Base-by-base conservation (phyloP, 1,140 invertebrate genomes). In the Pteromalus puparum region DNA sequence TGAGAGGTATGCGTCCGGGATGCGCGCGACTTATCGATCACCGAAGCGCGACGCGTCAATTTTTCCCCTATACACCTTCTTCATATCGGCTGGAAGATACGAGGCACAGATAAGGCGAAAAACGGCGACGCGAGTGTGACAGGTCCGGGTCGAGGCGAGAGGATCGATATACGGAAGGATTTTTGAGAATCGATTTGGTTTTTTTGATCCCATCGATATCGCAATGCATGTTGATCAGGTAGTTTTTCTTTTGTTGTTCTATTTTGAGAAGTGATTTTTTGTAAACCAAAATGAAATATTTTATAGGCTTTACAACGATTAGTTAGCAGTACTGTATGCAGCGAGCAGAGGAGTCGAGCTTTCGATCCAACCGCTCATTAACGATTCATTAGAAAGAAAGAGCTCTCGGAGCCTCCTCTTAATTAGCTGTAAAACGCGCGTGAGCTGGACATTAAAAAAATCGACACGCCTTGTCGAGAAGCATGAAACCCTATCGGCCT, bases 21-120 rank as follows among this genome's bases (percentile, higher is more conserved):
- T 34, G 46, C 46, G 21, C 34, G 34, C 65, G 4, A 7, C 65
- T 84, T 84, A 84, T 84, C 82, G 82, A 84, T 84, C 82, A 70
- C 24, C 24, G 65, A 12, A 34, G 21, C 72, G 72, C 72, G 26
- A 70, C 28, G 53, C 21, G 12, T 76, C 53, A 68, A 84, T 79
- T 84, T 84, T 73, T 83, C 75, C 7, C 5, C 2, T 18, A 21
- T 24, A 53, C 34, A 48, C 65, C 38, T 77, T 24, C 24, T 70
- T 12, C 13, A 4, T 4, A 70, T 26, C 68, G 73, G 6, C 1
- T n/a, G 13, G 34, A 24, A n/a, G 38, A 61, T 61, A 2, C 53
- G 12, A 61, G 46, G 7, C 13, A 13, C 38, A 42, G 53, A 61
- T 61, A 67, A 42, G 0, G 9, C 28, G 53, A 21, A 61, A 61